Evolutionary conservation across 2,888 invertebrate species (phyloP).

Genomic region (Philereme vetulata): DNA sequence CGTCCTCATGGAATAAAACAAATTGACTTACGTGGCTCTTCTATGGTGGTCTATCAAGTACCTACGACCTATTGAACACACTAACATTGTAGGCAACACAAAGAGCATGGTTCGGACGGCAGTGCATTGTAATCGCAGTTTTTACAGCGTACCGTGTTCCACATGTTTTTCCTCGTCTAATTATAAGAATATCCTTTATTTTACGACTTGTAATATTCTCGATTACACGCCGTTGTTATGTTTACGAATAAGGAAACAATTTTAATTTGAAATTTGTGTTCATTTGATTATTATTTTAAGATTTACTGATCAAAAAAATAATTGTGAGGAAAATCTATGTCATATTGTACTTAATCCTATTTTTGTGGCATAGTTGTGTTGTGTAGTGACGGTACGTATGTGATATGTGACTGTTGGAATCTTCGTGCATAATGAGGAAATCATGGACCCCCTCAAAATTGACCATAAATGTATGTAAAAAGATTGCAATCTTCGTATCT

Average conservation of each 20-base stretch:
- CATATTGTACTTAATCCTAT: background rate
- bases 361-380: background rate
- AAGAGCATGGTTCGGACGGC: slow-evolving; percentile 4
- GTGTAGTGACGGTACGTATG: background rate
- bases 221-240: slow-evolving; percentile 4
- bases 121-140: slow-evolving; percentile 21
- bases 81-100: background rate
- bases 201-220: slow-evolving; percentile 1
- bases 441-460: slow-evolving; percentile 19
- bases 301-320: background rate
- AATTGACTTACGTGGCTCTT: no score
- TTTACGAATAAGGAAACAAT: background rate
- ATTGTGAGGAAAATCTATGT: background rate
- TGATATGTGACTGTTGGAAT: no score
- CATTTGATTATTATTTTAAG: background rate
- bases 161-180: slow-evolving; percentile 21
- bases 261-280: background rate
- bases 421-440: slow-evolving; percentile 18
- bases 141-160: slow-evolving; percentile 16
- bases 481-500: no score
- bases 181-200: slow-evolving; percentile 7
- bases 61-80: background rate
- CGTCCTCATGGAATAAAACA: no score
- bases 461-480: slow-evolving; percentile 12
- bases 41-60: no score